Conservation (phyloP, 2,113 vertebrate genomes). For the Cyphomyrus plagiostoma region DNA sequence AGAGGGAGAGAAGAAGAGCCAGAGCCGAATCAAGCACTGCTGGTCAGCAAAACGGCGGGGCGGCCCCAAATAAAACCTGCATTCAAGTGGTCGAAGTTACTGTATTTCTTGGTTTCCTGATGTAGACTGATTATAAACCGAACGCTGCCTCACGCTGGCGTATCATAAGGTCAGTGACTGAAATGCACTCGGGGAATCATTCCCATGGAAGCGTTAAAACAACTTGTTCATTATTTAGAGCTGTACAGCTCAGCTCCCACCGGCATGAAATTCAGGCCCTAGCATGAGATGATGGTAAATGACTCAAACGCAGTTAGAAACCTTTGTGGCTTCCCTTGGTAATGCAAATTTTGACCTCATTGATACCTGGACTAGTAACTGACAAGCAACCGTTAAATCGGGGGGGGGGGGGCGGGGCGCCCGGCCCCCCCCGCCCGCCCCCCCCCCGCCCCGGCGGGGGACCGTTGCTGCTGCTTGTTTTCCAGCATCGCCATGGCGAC, state of each 20-base stretch:
- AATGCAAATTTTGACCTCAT: not conserved
- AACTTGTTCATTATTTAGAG: not conserved
- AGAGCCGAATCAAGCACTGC: not conserved
- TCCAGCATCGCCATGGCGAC: too few species aligned
- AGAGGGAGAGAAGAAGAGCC: not conserved
- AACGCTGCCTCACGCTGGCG: not conserved
- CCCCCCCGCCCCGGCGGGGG: not conserved
- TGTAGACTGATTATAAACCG: not conserved
- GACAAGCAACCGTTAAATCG: not conserved
- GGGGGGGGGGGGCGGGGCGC: too few species aligned
- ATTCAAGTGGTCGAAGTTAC: not conserved
- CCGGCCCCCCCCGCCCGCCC: too few species aligned
- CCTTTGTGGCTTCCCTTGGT: not conserved
- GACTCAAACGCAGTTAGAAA: not conserved
- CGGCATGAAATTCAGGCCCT: not conserved
- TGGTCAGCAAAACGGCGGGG: not conserved
- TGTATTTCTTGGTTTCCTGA: not conserved
- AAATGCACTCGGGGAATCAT: not conserved
- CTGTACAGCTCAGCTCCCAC: too few species aligned
- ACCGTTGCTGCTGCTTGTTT: too few species aligned
- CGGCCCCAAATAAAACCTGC: not conserved
- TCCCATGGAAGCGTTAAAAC: not conserved
- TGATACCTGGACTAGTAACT: not conserved
- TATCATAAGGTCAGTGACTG: not conserved
- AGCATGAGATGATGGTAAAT: not conserved